These are phyloP conservation scores for Myiozetetes cayanensis DNA, from an alignment of 2,113 vertebrate species.

Conservation along the genomic window DNA sequence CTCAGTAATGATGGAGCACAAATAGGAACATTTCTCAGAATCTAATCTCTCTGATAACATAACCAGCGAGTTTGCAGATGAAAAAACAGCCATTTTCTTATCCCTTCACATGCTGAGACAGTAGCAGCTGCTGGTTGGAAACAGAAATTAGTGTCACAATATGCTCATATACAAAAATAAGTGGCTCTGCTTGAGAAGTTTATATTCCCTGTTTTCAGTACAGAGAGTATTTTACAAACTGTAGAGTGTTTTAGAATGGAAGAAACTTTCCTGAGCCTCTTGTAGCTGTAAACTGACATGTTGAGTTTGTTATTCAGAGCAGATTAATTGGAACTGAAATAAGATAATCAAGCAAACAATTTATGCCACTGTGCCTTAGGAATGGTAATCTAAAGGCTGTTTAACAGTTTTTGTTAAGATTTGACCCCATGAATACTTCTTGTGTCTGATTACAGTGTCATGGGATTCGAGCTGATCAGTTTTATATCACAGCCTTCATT, in stretches of 20 bases:
- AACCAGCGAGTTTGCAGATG: background rate
- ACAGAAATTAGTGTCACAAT: background rate
- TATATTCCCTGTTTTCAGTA: background rate
- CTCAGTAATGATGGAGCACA: background rate
- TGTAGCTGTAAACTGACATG: background rate
- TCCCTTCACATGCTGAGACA: background rate
- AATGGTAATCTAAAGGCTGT: background rate
- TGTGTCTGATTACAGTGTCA: background rate
- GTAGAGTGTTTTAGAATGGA: background rate
- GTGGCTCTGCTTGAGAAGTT: background rate
- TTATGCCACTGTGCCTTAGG: background rate
- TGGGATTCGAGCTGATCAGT: background rate
- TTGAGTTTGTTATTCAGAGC: background rate
- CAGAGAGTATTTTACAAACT: background rate
- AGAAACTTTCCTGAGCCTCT: background rate
- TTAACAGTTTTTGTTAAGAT: background rate
- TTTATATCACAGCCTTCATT: background rate
- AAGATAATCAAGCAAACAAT: background rate
- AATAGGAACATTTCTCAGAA: background rate
- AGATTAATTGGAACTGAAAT: background rate
- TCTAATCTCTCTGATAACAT: background rate
- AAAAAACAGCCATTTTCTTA: background rate
- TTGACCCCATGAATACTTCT: background rate
- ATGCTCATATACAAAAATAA: background rate
- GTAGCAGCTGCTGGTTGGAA: background rate